Evolutionary conservation across 1,140 invertebrate species (phyloP).

Genomic region (Drosophila hydei): DNA sequence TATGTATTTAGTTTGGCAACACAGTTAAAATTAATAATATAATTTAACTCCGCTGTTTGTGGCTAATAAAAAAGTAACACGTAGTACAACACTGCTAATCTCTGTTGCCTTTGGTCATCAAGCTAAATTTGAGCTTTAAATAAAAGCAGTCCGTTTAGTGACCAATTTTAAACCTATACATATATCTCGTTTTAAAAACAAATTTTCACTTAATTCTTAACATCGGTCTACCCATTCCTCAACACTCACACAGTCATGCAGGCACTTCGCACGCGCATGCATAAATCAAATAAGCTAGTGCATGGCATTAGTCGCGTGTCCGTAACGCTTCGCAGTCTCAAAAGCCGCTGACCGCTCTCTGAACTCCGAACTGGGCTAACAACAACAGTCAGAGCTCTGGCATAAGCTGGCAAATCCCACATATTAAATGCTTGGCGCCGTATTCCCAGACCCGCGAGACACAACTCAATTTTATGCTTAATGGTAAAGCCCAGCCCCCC

Average conservation of each 20-base stretch:
- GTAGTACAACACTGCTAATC: too few species aligned
- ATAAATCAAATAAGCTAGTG: constrained; percentile 18
- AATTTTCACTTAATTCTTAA: neutral
- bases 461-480: constrained; percentile 67
- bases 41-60: too few species aligned
- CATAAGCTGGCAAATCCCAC: constrained; percentile 50
- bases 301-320: constrained; percentile 14
- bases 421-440: constrained; percentile 59
- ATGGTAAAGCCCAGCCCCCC: constrained; percentile 27
- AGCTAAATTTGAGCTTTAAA: too few species aligned
- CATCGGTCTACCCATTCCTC: neutral
- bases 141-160: neutral
- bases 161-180: neutral
- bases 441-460: constrained; percentile 18
- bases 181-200: neutral
- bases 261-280: neutral
- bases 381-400: constrained; percentile 21
- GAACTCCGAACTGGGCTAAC: constrained; percentile 9
- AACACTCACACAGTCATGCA: neutral
- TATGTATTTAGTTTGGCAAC: too few species aligned
- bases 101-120: too few species aligned
- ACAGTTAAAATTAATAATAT: too few species aligned
- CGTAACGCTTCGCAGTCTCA: constrained; percentile 13
- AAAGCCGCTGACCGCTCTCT: constrained; percentile 18
- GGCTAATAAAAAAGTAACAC: too few species aligned